Evolutionary conservation across 2,797 vertebrate genomes (phyloP), one percentile per base, ranked within the genome.

Genomic region (Furcifer pardalis): DNA sequence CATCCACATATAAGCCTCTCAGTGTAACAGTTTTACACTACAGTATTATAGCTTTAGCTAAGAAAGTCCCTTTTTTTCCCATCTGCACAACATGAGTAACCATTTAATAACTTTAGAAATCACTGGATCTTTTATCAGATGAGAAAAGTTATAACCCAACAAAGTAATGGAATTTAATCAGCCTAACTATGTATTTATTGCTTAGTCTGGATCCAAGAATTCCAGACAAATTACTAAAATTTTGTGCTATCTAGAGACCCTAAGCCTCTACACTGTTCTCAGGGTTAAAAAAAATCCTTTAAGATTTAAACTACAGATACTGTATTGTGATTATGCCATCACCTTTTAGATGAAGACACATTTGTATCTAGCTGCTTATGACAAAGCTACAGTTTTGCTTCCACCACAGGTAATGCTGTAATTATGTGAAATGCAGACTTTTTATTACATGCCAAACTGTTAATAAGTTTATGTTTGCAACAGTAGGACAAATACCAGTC

Each of bases 1-100:
- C 35, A 15, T 35, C 17, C 68, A 32, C 52, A 68, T 87, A n/a
- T 4, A 60, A 1, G 19, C 17, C 71, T 82, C 30, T 37, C 52
- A 32, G n/a, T 44, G 66, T 1, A 0, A 32, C 32, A 49, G 2
- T 74, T 32, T 82, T 12, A 87, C 71, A 72, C 0, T 5, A 87
- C 71, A 72, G 0, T 5, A 4, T n/a, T 77, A 30, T 79, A 89
- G 85, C 65, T 40, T 89, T 8, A 23, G 42, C 8, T 71, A 7
- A 75, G 46, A 92, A 89, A 42, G 27, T 89, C 86, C 81, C 7
- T 0, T 2, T 30, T 82, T 87, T 88, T 4, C 46, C 71, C 3
- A 17, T 87, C 79, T 78, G 40, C 2, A 1, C 71, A 84, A 82
- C 82, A 68, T 27, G 19, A 65, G 2, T 63, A 46, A 4, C 63